Conservation (phyloP, 2,797 vertebrate species). For the Etheostoma nigrum region DNA sequence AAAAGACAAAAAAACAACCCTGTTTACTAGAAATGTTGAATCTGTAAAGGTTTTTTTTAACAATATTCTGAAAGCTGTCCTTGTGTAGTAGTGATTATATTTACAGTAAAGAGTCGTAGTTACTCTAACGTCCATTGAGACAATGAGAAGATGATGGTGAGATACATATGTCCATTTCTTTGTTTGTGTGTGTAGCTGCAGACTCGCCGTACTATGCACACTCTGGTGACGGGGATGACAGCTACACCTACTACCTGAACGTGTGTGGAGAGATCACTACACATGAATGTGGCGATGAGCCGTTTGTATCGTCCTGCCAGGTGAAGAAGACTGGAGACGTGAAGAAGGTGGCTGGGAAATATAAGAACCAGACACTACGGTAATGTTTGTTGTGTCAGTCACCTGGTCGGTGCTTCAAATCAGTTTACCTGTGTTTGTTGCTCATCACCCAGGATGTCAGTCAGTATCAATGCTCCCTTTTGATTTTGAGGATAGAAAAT, state of each 20-base stretch:
- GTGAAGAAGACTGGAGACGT: slow-evolving; percentile 71
- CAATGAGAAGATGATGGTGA: too few relatives aligned
- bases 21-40: too few relatives aligned
- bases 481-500: background rate
- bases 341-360: slow-evolving; percentile 88
- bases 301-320: slow-evolving; percentile 88
- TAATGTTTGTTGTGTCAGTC: slow-evolving; percentile 55
- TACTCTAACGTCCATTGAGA: too few relatives aligned
- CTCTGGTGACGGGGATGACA: slow-evolving; percentile 72
- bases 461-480: background rate
- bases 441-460: too few relatives aligned
- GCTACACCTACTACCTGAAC: slow-evolving; percentile 91
- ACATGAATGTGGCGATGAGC: slow-evolving; percentile 60
- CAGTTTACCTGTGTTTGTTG: background rate
- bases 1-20: too few relatives aligned
- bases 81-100: background rate
- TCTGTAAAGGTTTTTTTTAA: too few relatives aligned
- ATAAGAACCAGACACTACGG: slow-evolving; percentile 91
- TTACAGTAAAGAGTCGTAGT: background rate
- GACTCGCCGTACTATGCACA: slow-evolving; percentile 74
- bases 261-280: slow-evolving; percentile 83
- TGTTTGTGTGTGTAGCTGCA: slow-evolving; percentile 28
- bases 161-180: background rate
- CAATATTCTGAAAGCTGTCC: background rate
- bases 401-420: background rate